Percentiles rank a stretch among this genome's conserved stretches.
phyloP scores from a whole-genome alignment of 2,797 vertebrate species.

The Hippocampus kuda region DNA sequence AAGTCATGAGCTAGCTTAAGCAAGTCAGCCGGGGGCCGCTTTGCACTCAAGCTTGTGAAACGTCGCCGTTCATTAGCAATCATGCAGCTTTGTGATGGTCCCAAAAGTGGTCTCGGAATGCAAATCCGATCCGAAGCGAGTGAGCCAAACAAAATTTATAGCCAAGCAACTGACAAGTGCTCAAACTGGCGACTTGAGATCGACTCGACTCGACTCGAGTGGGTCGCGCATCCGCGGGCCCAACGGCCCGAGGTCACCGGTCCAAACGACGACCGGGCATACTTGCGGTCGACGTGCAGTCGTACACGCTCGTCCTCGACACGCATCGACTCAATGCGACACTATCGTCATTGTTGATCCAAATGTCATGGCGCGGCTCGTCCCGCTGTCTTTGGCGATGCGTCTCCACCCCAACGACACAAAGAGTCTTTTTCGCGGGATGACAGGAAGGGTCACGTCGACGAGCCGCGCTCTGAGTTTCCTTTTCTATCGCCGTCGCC shows the following conservation, averaged over 20 bases:
- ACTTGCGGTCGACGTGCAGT: slow-evolving; percentile 14
- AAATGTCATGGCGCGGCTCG: slow-evolving; percentile 49
- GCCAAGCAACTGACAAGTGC: no score
- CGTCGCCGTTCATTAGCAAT: no score
- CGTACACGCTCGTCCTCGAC: slow-evolving; percentile 21
- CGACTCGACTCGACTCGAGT: no score
- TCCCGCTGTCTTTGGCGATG: slow-evolving; percentile 41
- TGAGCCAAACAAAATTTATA: not conserved
- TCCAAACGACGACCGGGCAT: slow-evolving; percentile 24
- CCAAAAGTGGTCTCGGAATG: no score
- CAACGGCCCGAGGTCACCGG: slow-evolving; percentile 26
- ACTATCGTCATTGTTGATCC: slow-evolving; percentile 45
- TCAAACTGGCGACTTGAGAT: no score
- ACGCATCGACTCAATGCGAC: slow-evolving; percentile 33
- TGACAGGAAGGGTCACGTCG: slow-evolving; percentile 51
- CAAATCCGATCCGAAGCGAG: no score
- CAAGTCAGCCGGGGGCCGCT: no score
- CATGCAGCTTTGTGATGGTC: no score
- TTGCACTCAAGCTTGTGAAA: no score
- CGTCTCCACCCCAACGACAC: slow-evolving; percentile 43
- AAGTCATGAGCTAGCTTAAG: no score
- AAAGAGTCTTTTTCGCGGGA: slow-evolving; percentile 51
- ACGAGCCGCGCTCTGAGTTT: slow-evolving; percentile 41
- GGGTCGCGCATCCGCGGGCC: slow-evolving; percentile 17
- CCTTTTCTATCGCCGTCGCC: slow-evolving; percentile 50